phyloP scores from a whole-genome alignment of 2,113 vertebrate genomes.

The Lanius ludovicianus region DNA sequence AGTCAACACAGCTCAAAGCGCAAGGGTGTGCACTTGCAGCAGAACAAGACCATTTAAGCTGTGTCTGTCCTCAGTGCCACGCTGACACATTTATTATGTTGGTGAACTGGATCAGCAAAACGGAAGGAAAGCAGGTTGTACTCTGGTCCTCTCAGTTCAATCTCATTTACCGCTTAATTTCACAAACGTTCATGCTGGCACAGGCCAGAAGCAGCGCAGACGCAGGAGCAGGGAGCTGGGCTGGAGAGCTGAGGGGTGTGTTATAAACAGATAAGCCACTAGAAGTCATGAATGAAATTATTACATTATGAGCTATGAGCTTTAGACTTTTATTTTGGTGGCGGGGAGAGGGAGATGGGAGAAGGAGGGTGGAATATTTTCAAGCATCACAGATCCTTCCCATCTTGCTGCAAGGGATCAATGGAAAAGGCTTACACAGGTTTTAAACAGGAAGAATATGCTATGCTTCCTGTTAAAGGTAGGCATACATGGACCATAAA shows the following conservation, averaged over 20 bases:
- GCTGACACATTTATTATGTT: background rate
- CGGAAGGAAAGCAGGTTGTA: background rate
- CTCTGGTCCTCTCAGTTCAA: background rate
- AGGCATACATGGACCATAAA: background rate
- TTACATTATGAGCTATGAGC: background rate
- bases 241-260: background rate
- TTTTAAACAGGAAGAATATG: background rate
- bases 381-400: background rate
- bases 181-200: background rate
- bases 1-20: background rate
- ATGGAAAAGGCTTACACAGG: background rate
- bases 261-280: background rate
- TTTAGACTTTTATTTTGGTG: background rate
- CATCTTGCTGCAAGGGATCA: background rate
- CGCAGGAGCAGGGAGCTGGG: background rate
- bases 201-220: background rate
- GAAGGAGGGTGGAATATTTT: background rate
- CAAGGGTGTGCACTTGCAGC: background rate
- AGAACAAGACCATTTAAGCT: background rate
- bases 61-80: background rate
- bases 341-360: background rate
- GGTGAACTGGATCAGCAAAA: constrained; percentile 9
- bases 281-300: background rate
- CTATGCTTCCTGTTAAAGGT: background rate
- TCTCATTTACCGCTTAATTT: constrained; percentile 10